Conservation (phyloP, 2,797 vertebrate species). For the Champsocephalus esox region DNA sequence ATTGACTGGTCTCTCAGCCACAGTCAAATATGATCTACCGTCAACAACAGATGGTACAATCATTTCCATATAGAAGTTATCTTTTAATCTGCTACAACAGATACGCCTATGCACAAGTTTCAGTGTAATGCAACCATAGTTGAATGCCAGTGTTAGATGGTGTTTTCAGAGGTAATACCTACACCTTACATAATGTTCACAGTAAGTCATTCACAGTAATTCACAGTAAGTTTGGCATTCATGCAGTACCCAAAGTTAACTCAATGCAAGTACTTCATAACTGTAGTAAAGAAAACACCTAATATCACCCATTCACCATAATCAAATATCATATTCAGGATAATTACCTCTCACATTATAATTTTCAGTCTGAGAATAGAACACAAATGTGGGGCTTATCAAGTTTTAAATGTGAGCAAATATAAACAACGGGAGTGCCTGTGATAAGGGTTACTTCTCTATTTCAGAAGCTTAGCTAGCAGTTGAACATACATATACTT, state of each 20-base stretch:
- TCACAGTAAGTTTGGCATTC: slow-evolving; percentile 7
- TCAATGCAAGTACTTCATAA: slow-evolving; percentile 3
- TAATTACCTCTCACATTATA: not conserved
- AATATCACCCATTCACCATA: not conserved
- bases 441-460: not conserved
- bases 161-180: slow-evolving; percentile 30
- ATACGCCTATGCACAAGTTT: slow-evolving; percentile 10
- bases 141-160: slow-evolving; percentile 15
- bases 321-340: slow-evolving; percentile 5
- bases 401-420: not conserved
- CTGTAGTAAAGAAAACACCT: not conserved
- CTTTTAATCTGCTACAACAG: slow-evolving; percentile 14
- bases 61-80: slow-evolving; percentile 20
- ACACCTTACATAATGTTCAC: not conserved
- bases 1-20: slow-evolving; percentile 11
- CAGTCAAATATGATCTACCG: slow-evolving; percentile 58
- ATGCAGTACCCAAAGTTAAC: slow-evolving; percentile 23
- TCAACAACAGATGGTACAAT: slow-evolving; percentile 60
- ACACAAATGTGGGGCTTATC: not conserved
- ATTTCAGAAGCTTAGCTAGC: not conserved
- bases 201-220: no score
- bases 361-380: slow-evolving; percentile 3
- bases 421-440: not conserved
- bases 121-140: not conserved
- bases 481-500: not conserved